Evolutionary conservation across 92 coral and sea anemone species (phyloP).

Genomic region (Paragorgia papillata): DNA sequence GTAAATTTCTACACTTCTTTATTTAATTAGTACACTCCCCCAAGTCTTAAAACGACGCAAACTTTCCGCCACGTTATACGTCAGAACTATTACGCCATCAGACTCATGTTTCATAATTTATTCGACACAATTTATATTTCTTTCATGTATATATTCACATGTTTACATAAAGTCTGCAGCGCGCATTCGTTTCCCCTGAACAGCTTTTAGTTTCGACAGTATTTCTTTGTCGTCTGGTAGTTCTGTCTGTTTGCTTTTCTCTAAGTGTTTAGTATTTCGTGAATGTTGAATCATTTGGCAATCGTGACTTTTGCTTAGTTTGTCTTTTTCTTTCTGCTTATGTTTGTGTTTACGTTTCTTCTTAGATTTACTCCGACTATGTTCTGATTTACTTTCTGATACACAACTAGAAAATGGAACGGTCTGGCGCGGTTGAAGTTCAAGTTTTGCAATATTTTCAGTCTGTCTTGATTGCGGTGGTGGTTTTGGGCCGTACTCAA

Average conservation of each 20-base stretch:
- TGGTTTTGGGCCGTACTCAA: conserved; percentile 25
- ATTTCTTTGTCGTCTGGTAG: conserved; percentile 72
- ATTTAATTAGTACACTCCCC: too few relatives aligned
- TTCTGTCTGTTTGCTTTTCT: not conserved
- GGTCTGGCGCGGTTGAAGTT: not conserved
- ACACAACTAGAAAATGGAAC: conserved; percentile 25
- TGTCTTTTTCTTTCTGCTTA: conserved; percentile 36
- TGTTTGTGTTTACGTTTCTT: conserved; percentile 60
- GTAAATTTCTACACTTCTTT: too few relatives aligned
- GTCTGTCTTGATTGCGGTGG: conserved; percentile 12
- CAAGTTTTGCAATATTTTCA: not conserved
- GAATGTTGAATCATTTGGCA: conserved; percentile 3
- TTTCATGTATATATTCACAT: not conserved
- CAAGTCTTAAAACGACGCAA: too few relatives aligned
- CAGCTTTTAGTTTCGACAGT: conserved; percentile 74
- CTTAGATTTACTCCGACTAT: conserved; percentile 17
- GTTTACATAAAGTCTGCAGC: conserved; percentile 93
- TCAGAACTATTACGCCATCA: too few relatives aligned
- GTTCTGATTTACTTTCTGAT: conserved; percentile 38
- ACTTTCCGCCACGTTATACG: too few relatives aligned
- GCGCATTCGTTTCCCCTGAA: conserved; percentile 81
- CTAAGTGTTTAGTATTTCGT: not conserved
- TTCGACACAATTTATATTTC: too few relatives aligned
- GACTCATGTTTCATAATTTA: too few relatives aligned
- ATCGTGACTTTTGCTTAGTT: conserved; percentile 20